phyloP scores from a whole-genome alignment of 2,797 vertebrate species.

The Micropoecilia bifurca region DNA sequence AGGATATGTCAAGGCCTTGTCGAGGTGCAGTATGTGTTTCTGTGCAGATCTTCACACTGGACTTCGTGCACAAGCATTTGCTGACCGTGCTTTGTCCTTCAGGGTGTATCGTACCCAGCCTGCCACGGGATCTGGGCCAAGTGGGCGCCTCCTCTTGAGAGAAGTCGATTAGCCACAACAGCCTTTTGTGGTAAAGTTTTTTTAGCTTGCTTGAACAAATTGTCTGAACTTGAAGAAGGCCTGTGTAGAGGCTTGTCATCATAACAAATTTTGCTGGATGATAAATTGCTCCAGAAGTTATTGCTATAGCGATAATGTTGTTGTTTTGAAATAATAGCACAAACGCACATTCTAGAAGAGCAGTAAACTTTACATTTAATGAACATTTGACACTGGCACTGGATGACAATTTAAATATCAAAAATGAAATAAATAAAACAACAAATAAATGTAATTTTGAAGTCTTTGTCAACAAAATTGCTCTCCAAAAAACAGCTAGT shows the following conservation, averaged over 20 bases:
- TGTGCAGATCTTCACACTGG: constrained; percentile 1
- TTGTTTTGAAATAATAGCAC: no score
- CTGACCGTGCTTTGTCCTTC: constrained; percentile 42
- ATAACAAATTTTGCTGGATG: no score
- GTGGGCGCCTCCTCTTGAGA: constrained; percentile 95
- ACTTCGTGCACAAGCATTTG: constrained; percentile 1
- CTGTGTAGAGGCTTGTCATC: background rate
- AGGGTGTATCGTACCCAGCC: constrained; percentile 97
- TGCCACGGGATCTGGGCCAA: constrained; percentile 98
- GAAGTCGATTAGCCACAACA: constrained; percentile 95
- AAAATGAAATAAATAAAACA: no score
- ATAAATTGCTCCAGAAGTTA: no score
- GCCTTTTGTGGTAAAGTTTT: constrained; percentile 92
- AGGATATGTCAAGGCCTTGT: constrained; percentile 93
- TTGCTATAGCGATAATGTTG: no score
- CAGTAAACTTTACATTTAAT: no score
- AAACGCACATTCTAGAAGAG: no score
- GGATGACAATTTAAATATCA: no score
- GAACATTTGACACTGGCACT: no score
- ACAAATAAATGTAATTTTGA: no score
- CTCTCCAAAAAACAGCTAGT: no score
- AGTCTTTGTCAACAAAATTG: no score
- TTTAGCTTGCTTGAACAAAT: background rate
- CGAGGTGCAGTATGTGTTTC: constrained; percentile 81
- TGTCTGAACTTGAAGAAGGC: background rate